A percentile compares a stretch with the other conserved stretches of the same genome.
Evolutionary conservation across 1,140 invertebrate species (phyloP).

Genomic region (Aphidius gifuensis): DNA sequence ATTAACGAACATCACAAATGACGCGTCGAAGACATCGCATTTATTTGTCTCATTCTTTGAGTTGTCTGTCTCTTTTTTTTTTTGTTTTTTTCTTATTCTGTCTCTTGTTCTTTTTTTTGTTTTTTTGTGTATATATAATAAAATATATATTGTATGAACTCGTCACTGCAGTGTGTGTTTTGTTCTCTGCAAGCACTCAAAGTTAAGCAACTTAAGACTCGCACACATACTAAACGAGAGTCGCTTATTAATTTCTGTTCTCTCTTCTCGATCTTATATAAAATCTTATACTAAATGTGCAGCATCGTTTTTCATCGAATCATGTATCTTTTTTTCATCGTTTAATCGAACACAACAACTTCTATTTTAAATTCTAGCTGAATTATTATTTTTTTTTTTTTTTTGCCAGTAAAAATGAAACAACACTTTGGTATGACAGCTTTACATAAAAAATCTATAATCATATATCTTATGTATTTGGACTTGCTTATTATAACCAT

Average conservation of each 20-base stretch:
- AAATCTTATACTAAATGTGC: not conserved
- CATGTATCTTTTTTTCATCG: conserved; percentile 12
- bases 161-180: conserved; percentile 1
- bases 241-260: conserved; percentile 30
- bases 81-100: conserved; percentile 15
- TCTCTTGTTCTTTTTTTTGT: not conserved
- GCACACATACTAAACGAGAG: not conserved
- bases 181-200: conserved; percentile 13
- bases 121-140: conserved; percentile 5
- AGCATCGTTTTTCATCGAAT: conserved; percentile 13
- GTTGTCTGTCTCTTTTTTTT: conserved; percentile 21
- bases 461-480: no score
- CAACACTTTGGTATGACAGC: no score
- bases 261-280: conserved; percentile 20
- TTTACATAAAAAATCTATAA: no score
- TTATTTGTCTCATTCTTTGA: conserved; percentile 20
- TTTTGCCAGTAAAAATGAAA: not conserved
- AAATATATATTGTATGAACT: not conserved
- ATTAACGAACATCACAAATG: conserved; percentile 24
- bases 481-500: no score
- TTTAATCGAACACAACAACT: conserved; percentile 8
- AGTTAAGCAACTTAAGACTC: not conserved
- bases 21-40: conserved; percentile 22
- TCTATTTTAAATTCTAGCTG: no score
- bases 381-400: not conserved